phyloP scores from a whole-genome alignment of 2,888 invertebrate genomes.

The Agrotis clavis region DNA sequence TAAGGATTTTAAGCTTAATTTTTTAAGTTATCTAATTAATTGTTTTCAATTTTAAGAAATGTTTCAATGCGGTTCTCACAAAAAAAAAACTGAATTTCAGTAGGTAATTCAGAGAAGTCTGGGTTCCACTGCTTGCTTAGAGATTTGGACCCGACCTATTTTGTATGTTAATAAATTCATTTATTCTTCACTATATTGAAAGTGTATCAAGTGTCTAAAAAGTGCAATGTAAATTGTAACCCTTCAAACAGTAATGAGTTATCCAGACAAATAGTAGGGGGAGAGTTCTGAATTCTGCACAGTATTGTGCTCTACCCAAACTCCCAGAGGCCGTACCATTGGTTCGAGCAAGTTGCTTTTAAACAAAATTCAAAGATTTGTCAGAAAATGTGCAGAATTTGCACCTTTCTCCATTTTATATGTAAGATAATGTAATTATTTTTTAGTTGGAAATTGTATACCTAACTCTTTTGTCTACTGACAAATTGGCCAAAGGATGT shows the following conservation, averaged over 20 bases:
- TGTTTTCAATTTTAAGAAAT: not conserved
- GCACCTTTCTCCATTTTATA: not conserved
- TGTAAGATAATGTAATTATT: not conserved
- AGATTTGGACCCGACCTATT: not conserved
- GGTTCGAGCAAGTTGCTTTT: not conserved
- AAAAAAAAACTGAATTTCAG: not conserved
- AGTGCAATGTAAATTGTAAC: not conserved
- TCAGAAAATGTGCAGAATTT: not conserved
- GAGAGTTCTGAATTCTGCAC: constrained; percentile 11
- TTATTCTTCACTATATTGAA: not conserved
- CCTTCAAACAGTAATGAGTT: constrained; percentile 7
- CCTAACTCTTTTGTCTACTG: not conserved
- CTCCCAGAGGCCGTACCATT: not conserved
- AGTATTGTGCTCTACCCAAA: constrained; percentile 16
- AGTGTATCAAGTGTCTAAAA: not conserved
- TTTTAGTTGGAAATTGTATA: not conserved
- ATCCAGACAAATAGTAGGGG: not conserved
- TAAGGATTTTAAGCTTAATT: constrained; percentile 11
- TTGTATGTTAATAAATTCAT: not conserved
- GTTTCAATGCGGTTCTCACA: not conserved
- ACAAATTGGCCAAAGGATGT: not conserved
- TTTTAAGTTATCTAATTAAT: not conserved
- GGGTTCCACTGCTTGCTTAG: not conserved
- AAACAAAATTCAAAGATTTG: too few species aligned
- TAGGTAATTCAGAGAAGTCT: too few species aligned